Evolutionary conservation across 2,113 vertebrate genomes (phyloP).

Genomic region (Labeo rohita): DNA sequence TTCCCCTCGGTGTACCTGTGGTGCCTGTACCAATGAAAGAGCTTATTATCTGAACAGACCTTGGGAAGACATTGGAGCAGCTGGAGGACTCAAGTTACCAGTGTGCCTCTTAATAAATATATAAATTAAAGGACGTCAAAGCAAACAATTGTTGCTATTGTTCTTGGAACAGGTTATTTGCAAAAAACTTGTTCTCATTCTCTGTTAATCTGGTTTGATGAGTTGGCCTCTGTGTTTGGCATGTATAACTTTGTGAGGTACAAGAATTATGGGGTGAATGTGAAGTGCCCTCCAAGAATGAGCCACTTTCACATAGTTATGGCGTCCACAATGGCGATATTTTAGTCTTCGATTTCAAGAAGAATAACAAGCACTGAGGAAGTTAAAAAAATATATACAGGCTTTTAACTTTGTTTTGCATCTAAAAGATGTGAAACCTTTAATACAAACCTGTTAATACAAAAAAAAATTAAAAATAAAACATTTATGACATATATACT

Average conservation of each 20-base stretch:
- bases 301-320: not conserved
- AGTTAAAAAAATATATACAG: no score
- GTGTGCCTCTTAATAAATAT: constrained; percentile 47
- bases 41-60: constrained; percentile 55
- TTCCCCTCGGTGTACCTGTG: constrained; percentile 10
- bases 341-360: not conserved
- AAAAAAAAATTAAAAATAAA: no score
- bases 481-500: not conserved
- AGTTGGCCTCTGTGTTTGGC: constrained; percentile 7
- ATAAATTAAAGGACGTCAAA: constrained; percentile 54
- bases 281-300: not conserved
- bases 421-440: not conserved
- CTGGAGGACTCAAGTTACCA: constrained; percentile 56
- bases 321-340: not conserved
- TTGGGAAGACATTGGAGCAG: constrained; percentile 53
- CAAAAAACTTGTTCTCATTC: constrained; percentile 44
- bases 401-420: no score
- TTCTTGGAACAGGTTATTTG: constrained; percentile 36
- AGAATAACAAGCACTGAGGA: not conserved
- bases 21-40: constrained; percentile 52
- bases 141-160: constrained; percentile 56
- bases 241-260: not conserved
- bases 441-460: not conserved
- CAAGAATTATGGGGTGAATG: not conserved
- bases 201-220: constrained; percentile 44